Percentiles rank a stretch among this genome's conserved stretches.
phyloP scores from a whole-genome alignment of 2,113 vertebrate genomes.

The Sterna hirundo region DNA sequence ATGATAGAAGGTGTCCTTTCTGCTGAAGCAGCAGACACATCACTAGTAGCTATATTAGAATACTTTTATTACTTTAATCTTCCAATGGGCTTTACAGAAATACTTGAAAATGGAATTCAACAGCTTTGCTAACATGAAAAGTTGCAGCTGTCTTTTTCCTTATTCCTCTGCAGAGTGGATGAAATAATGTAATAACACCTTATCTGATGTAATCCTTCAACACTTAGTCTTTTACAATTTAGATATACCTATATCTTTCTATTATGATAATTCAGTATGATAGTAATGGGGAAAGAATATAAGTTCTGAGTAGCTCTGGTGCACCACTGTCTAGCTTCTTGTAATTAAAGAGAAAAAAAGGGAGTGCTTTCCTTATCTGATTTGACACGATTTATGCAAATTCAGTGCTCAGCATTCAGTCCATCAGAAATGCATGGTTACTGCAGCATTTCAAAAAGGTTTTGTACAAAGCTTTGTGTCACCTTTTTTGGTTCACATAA shows the following conservation, averaged over 20 bases:
- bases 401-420: background rate
- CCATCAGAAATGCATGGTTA: background rate
- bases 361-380: background rate
- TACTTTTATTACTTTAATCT: background rate
- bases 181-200: background rate
- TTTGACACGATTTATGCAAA: background rate
- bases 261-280: background rate
- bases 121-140: background rate
- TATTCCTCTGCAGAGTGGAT: background rate
- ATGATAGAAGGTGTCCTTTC: background rate
- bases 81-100: background rate
- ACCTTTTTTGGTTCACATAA: background rate
- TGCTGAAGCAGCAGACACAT: background rate
- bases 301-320: background rate
- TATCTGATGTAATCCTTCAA: background rate
- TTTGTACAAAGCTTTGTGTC: background rate
- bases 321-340: background rate
- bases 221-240: background rate
- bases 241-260: background rate
- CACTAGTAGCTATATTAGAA: background rate
- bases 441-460: background rate
- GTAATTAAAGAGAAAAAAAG: background rate
- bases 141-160: background rate
- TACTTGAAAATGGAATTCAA: background rate
- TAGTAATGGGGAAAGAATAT: background rate